Evolutionary conservation across 2,797 vertebrate species (phyloP).

Genomic region (Fundulus diaphanus): DNA sequence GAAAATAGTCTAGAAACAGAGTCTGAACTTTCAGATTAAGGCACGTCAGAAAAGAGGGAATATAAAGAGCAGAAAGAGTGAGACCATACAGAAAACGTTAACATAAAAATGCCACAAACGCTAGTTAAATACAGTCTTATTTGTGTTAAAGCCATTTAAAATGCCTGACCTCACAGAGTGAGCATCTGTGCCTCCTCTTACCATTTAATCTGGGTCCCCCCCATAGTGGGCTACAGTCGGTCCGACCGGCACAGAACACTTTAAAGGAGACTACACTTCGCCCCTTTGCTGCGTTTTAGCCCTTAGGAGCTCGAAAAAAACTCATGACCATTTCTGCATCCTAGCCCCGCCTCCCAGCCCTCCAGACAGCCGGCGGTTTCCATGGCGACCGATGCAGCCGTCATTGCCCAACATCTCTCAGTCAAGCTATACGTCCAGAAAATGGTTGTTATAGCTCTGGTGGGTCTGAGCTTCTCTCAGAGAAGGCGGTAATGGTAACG

Average conservation of each 20-base stretch:
- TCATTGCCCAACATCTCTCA: slow-evolving; percentile 10
- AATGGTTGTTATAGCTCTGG: neutral
- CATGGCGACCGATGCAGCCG: slow-evolving; percentile 32
- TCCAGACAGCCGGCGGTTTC: slow-evolving; percentile 36
- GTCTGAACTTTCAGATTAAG: neutral
- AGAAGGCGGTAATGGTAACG: neutral
- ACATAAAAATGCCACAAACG: neutral
- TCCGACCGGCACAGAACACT: slow-evolving; percentile 15
- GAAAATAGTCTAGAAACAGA: neutral
- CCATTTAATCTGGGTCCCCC: slow-evolving; percentile 75
- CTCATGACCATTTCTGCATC: slow-evolving; percentile 47
- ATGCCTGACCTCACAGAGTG: no score
- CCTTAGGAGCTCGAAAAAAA: slow-evolving; percentile 48
- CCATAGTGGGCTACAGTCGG: slow-evolving; percentile 54
- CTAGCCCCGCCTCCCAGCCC: slow-evolving; percentile 35
- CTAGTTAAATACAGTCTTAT: neutral
- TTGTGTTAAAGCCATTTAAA: neutral
- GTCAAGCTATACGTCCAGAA: neutral
- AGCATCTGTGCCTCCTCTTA: slow-evolving; percentile 49
- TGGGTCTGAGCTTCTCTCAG: neutral
- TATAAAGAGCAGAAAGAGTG: neutral
- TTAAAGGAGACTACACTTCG: slow-evolving; percentile 17
- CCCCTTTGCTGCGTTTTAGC: slow-evolving; percentile 14
- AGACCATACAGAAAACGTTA: neutral
- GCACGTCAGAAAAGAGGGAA: neutral